A percentile compares a stretch with the other conserved stretches of the same genome.
These are phyloP conservation scores for Artibeus jamaicensis DNA, from an alignment of 2,797 vertebrate genomes.

Conservation along the genomic window DNA sequence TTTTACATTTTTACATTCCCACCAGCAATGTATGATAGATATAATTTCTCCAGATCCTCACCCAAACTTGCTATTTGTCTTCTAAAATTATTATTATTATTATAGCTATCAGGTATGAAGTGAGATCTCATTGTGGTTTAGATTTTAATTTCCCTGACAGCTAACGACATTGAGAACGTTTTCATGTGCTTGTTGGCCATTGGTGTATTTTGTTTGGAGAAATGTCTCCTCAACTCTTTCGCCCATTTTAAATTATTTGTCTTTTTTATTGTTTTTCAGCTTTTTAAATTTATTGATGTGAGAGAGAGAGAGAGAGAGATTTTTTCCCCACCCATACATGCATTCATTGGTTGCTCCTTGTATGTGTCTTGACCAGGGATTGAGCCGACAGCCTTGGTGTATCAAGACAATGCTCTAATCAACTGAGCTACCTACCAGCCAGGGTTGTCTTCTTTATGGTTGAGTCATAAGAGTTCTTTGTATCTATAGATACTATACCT, in stretches of 20 bases:
- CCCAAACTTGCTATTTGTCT: background rate
- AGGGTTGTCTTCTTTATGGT: background rate
- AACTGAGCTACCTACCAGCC: background rate
- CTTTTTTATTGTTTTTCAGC: background rate
- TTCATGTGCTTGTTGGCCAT: background rate
- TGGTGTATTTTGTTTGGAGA: background rate
- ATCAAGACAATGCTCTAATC: background rate
- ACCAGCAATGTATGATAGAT: background rate
- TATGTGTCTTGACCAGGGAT: background rate
- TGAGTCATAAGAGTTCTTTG: background rate
- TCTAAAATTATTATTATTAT: background rate
- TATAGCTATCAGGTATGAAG: background rate
- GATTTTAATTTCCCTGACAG: background rate
- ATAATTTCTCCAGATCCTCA: background rate
- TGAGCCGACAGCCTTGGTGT: background rate
- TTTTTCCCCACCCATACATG: background rate
- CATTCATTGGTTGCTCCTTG: background rate
- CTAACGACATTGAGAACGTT: background rate
- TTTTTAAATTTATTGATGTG: background rate
- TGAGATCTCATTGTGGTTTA: background rate
- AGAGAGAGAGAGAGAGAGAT: background rate
- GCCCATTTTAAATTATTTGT: background rate
- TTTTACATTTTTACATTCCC: background rate
- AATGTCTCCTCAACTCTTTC: background rate
- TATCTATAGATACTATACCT: background rate